Percentiles rank a stretch among this genome's conserved stretches.
These are phyloP conservation scores for Hybognathus amarus DNA, from an alignment of 2,797 vertebrate species.

Conservation along the genomic window DNA sequence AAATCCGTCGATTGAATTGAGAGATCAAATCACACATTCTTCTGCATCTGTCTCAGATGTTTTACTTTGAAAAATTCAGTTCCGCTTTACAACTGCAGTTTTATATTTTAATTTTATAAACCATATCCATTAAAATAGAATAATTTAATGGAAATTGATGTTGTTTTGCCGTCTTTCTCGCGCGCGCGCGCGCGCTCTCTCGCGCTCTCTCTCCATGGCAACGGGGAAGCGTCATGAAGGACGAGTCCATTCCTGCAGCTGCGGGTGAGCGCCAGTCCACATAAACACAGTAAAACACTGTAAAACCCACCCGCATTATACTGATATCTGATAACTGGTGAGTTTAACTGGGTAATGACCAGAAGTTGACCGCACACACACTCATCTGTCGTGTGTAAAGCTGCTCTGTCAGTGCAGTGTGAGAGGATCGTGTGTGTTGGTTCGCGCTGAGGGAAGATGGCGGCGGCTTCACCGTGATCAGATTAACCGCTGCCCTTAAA, in stretches of 20 bases:
- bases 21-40: neutral
- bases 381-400: neutral
- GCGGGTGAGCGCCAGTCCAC: neutral
- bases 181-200: neutral
- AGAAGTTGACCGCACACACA: neutral
- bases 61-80: no score
- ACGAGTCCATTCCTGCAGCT: conserved; percentile 63
- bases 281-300: neutral
- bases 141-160: neutral
- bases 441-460: conserved; percentile 79
- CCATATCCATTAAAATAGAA: neutral
- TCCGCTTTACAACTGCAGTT: no score
- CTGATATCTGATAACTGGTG: no score
- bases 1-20: neutral
- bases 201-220: conserved; percentile 64
- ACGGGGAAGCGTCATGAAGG: conserved; percentile 75
- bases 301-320: no score
- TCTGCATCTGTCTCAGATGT: neutral
- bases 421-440: neutral
- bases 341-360: neutral
- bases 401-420: neutral
- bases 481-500: conserved; percentile 66
- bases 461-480: conserved; percentile 68
- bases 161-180: neutral
- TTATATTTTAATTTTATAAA: neutral